Conservation (phyloP, 2,797 vertebrate genomes). For the Enteromius radiatus region DNA sequence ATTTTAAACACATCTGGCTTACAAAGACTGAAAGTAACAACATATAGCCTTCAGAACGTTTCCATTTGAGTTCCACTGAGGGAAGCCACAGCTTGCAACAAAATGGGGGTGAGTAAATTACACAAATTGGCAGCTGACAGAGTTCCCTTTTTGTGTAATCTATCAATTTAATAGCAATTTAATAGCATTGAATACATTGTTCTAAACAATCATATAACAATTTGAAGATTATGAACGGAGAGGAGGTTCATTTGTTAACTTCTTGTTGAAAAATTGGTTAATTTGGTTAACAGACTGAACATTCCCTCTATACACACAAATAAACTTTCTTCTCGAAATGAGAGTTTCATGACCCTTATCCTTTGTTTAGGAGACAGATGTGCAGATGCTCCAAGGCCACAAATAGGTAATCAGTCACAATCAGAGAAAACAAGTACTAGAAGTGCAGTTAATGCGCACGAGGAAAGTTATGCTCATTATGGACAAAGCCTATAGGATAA, state of each 20-base stretch:
- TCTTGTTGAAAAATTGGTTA: constrained; percentile 4
- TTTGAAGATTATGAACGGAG: background rate
- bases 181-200: background rate
- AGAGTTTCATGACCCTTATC: constrained; percentile 14
- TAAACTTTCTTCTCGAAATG: constrained; percentile 8
- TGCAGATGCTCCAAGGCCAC: background rate
- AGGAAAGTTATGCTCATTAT: background rate
- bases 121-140: background rate
- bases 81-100: background rate
- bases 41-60: background rate
- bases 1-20: background rate
- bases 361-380: too few relatives aligned
- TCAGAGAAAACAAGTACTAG: constrained; percentile 19
- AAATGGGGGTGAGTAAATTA: background rate
- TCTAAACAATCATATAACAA: constrained; percentile 7
- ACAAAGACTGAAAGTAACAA: background rate
- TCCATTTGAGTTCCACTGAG: background rate
- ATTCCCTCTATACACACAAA: constrained; percentile 5
- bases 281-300: background rate
- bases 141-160: background rate
- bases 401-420: constrained; percentile 18
- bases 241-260: background rate
- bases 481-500: background rate
- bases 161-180: background rate
- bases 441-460: background rate